These are phyloP conservation scores for Cyclina sinensis DNA, from an alignment of 1,140 invertebrate genomes.

Conservation along the genomic window DNA sequence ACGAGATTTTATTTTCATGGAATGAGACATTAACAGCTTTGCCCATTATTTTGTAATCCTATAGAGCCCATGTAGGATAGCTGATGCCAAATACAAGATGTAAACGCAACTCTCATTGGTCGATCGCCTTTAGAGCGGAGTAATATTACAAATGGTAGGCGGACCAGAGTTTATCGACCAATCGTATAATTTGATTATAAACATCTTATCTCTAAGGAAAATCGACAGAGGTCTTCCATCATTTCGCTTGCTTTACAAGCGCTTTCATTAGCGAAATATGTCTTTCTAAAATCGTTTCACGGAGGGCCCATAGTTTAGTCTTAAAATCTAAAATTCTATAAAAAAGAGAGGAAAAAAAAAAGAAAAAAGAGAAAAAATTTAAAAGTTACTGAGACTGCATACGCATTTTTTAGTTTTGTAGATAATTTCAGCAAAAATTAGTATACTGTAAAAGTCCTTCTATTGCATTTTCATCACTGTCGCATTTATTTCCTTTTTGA, in stretches of 20 bases:
- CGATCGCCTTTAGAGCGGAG: background rate
- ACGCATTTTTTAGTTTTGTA: no score
- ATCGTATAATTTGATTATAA: conserved; percentile 42
- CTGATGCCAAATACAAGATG: conserved; percentile 30
- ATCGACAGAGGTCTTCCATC: conserved; percentile 51
- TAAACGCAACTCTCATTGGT: conserved; percentile 48
- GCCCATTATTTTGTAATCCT: conserved; percentile 64
- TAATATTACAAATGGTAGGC: conserved; percentile 48
- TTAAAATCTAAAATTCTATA: no score
- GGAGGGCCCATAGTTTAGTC: conserved; percentile 46
- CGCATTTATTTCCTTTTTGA: no score
- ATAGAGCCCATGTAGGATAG: background rate
- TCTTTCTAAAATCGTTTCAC: conserved; percentile 31
- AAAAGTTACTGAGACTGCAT: no score
- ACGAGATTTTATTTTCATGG: conserved; percentile 64
- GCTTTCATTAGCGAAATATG: conserved; percentile 21
- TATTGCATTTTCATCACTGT: no score
- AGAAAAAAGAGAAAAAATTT: no score
- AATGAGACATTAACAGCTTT: conserved; percentile 66
- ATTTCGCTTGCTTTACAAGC: conserved; percentile 35
- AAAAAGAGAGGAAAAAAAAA: no score
- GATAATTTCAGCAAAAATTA: no score
- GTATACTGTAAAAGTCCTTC: no score
- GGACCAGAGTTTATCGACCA: conserved; percentile 39
- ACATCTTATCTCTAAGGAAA: conserved; percentile 1